Base-by-base conservation (phyloP, 2,888 invertebrate species). In the Pomacea canaliculata region DNA sequence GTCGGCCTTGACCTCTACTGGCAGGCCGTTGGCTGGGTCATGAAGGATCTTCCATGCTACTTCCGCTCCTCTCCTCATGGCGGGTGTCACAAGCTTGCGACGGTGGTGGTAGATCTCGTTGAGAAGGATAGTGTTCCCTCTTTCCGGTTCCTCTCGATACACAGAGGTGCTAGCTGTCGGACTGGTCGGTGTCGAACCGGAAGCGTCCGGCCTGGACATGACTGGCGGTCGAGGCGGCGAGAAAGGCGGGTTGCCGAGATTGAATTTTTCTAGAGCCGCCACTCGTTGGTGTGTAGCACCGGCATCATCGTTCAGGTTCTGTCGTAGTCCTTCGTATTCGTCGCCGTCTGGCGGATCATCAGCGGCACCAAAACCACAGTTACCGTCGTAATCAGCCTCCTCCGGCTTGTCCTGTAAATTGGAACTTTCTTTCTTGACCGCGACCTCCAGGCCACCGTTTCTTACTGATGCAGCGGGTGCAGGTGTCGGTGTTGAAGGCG, bases 21-120 rank as follows among this genome's bases (percentile, higher is more conserved):
- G 49, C 12, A 18, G 37, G 16, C 12, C 16, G n/a, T 59, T 13
- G 51, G 8, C 69, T 9, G 85, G 80, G 73, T 85, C 83, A 67
- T 84, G 81, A 59, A 86, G 78, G 59, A 86, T 83, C 78, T 84
- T 86, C 86, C 85, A 84, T 1, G 87, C 87, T 69, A 86, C 78
- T 72, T 87, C 87, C 7, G 84, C 83, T 18, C 85, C 86, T 18
- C 83, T 77, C 37, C 85, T 81, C 16, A 86, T 76, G 0, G 85
- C 85, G 3, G 84, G 80, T n/a, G 82, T 78, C 16, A 84, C 67
- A 8, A 81, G 70, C 67, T 85, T 83, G 59, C 82, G 79, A n/a
- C 81, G 79, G 66, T 80, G 80, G 65, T 77, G 71, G 62, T 78
- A 72, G 18, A 82, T 80, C 16, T 80, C 78, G 23, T 77, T 68